phyloP scores from a whole-genome alignment of 1,140 invertebrate genomes.

The Eriosoma lanigerum region DNA sequence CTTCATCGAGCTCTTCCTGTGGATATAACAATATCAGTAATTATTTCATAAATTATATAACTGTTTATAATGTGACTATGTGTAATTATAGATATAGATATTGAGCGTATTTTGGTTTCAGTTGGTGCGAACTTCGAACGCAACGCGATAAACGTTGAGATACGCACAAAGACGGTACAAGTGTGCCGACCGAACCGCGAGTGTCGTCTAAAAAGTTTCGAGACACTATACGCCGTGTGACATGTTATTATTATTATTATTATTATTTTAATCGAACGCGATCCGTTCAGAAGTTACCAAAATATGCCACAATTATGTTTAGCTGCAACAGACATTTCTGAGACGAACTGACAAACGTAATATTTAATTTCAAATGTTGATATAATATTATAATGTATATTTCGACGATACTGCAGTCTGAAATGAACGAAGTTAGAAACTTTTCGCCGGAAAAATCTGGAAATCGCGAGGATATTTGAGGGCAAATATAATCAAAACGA shows the following conservation, averaged over 20 bases:
- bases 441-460: too few species aligned
- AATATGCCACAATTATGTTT: background rate
- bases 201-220: constrained; percentile 1
- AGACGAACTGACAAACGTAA: too few species aligned
- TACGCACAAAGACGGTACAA: background rate
- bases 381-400: too few species aligned
- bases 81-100: too few species aligned
- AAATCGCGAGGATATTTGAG: background rate
- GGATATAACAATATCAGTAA: too few species aligned
- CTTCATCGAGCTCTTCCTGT: constrained; percentile 44
- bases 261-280: background rate
- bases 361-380: too few species aligned
- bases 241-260: background rate
- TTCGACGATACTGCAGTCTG: background rate
- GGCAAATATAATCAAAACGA: background rate
- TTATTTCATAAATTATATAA: too few species aligned
- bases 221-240: constrained; percentile 5
- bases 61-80: too few species aligned
- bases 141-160: background rate
- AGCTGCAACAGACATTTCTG: too few species aligned
- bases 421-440: background rate
- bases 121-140: too few species aligned
- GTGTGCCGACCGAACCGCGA: background rate
- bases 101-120: too few species aligned
- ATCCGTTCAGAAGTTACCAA: constrained; percentile 10